Percentiles rank a stretch among this genome's conserved stretches.
These are phyloP conservation scores for Drosophila demipolita DNA, from an alignment of 2,888 invertebrate genomes.

Conservation along the genomic window DNA sequence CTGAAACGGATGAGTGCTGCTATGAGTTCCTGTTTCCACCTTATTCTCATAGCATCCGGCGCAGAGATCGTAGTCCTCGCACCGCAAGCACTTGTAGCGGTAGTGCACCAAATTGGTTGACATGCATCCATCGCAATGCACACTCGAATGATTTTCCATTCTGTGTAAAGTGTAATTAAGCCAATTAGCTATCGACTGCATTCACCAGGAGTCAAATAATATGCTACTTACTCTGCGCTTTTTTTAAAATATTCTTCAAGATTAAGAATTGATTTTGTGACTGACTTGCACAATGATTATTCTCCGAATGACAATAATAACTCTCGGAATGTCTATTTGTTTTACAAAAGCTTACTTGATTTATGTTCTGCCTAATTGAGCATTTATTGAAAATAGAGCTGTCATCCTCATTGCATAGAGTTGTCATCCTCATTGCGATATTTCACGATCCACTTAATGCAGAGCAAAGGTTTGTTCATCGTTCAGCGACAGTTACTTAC, in stretches of 20 bases:
- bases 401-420: neutral
- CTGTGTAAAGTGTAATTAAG: neutral
- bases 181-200: neutral
- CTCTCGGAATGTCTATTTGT: neutral
- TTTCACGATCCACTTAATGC: neutral
- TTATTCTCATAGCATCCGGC: constrained; percentile 38
- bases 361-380: neutral
- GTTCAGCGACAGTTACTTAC: too few relatives aligned
- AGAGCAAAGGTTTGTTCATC: neutral
- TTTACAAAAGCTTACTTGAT: neutral
- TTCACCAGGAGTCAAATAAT: too few relatives aligned
- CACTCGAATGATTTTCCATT: constrained; percentile 38
- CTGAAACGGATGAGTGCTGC: constrained; percentile 51
- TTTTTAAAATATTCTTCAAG: too few relatives aligned
- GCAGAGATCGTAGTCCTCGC: constrained; percentile 57
- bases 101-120: constrained; percentile 13
- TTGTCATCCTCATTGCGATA: too few relatives aligned
- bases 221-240: neutral
- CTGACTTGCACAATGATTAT: too few relatives aligned
- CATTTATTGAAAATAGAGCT: too few relatives aligned
- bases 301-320: too few relatives aligned
- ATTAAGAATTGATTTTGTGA: too few relatives aligned
- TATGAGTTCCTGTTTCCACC: constrained; percentile 32
- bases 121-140: constrained; percentile 50
- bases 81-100: constrained; percentile 62